Base-by-base conservation (phyloP, 2,888 invertebrate species). In the Sturmia bella region DNA sequence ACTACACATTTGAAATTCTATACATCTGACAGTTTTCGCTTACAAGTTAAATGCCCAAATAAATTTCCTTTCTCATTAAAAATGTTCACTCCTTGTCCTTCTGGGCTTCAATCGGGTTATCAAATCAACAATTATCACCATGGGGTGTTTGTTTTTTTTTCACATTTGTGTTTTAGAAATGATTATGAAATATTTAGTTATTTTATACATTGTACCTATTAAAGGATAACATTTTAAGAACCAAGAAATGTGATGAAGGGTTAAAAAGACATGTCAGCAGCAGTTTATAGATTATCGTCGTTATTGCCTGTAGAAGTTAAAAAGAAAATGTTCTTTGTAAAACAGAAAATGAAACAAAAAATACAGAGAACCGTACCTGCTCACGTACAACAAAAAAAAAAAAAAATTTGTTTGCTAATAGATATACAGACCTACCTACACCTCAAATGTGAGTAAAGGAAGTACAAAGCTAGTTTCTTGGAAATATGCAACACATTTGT, bases 71-170 rank as follows among this genome's bases (percentile, higher is more conserved):
- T 59, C 24, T 17, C 7, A 27, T 27, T 9, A 19, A 12, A 21
- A 45, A 12, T 32, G n/a, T 24, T 50, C 50, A 50, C 41, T n/a
- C n/a, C n/a, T n/a, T 70, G 37, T 37, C 37, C 48, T 45, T 21
- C 56, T 64, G 48, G 64, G 68, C 66, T 63, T 68, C 74, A 72
- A 66, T 72, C 54, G 43, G 21, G 66, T 59, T 69, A 78, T 24
- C 12, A 75, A 78, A 82, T 78, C 78, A 70, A 59, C 78, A 70
- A 72, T 82, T 82, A 82, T 78, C 82, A 59, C 78, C 74, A 70
- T 72, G 78, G 82, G 82, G 82, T 59, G 68, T 69, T 68, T 59
- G 15, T n/a, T n/a, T n/a, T n/a, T n/a, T n/a, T n/a, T n/a, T 69
- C 69, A 77, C 77, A 64, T 81, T 82, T 74, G 70, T 74, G 74